Conservation (phyloP, 2,888 invertebrate genomes). For the Caenorhabditis becei region DNA sequence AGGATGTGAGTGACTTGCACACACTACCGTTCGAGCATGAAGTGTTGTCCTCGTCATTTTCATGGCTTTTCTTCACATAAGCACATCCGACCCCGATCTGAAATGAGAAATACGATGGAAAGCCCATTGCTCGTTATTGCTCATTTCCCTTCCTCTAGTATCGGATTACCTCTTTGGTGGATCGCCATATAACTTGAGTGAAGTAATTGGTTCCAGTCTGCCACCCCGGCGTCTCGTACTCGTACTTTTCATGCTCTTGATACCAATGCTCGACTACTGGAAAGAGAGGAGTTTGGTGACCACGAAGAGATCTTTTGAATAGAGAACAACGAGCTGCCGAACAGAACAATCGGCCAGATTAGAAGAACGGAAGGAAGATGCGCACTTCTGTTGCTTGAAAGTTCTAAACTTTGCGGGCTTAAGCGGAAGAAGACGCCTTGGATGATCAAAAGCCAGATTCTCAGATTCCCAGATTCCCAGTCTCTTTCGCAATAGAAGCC, state of each 20-base stretch:
- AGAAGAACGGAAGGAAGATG: background rate
- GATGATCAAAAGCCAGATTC: slow-evolving; percentile 27
- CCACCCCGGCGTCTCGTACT: slow-evolving; percentile 81
- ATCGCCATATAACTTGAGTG: slow-evolving; percentile 83
- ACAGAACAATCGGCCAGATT: slow-evolving; percentile 9
- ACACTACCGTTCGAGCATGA: slow-evolving; percentile 61
- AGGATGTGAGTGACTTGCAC: slow-evolving; percentile 51
- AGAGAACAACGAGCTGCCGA: background rate
- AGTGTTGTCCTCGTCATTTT: slow-evolving; percentile 58
- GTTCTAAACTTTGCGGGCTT: background rate
- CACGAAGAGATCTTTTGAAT: background rate
- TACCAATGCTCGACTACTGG: slow-evolving; percentile 76
- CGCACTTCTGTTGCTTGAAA: background rate
- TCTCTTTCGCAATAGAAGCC: slow-evolving; percentile 30
- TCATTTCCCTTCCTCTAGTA: slow-evolving; percentile 28
- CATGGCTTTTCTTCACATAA: slow-evolving; percentile 54
- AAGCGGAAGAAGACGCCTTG: background rate
- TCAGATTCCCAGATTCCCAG: background rate
- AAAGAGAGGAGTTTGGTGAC: slow-evolving; percentile 12
- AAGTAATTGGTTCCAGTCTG: slow-evolving; percentile 83
- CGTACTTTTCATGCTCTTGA: slow-evolving; percentile 78
- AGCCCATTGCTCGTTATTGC: slow-evolving; percentile 1
- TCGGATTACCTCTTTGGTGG: slow-evolving; percentile 81
- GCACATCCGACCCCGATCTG: slow-evolving; percentile 74
- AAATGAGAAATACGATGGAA: no score